Conservation (phyloP, 2,113 vertebrate genomes). For the Megalops atlanticus region DNA sequence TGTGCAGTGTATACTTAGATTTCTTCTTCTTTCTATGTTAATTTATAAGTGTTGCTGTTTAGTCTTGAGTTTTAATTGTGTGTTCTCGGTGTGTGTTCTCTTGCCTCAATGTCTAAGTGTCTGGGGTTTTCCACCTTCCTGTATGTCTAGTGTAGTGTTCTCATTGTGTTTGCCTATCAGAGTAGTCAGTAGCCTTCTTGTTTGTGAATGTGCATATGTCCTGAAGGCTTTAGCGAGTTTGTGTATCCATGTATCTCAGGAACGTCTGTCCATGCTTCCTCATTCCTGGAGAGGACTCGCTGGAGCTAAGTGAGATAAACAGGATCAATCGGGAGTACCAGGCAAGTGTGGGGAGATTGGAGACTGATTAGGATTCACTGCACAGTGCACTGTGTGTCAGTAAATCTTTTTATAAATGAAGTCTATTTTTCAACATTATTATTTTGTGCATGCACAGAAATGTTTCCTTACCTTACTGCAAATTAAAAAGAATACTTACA, state of each 20-base stretch:
- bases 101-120: background rate
- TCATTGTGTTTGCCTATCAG: too few relatives aligned
- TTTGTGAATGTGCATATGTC: background rate
- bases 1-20: background rate
- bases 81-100: background rate
- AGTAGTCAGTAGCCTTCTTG: too few relatives aligned
- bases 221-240: background rate
- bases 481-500: background rate
- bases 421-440: background rate
- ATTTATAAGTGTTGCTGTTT: background rate
- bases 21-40: background rate
- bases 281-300: slow-evolving; percentile 66
- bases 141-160: too few relatives aligned
- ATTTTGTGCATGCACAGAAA: background rate
- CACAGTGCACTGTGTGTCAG: too few relatives aligned
- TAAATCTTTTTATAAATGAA: too few relatives aligned
- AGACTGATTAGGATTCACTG: background rate
- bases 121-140: too few relatives aligned
- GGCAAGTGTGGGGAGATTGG: slow-evolving; percentile 61
- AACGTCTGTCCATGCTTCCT: slow-evolving; percentile 78
- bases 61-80: background rate
- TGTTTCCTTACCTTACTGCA: background rate
- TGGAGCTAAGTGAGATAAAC: slow-evolving; percentile 75
- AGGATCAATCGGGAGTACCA: slow-evolving; percentile 83
- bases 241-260: slow-evolving; percentile 59